Conservation (phyloP, 2,888 invertebrate genomes). For the Teleogryllus oceanicus region DNA sequence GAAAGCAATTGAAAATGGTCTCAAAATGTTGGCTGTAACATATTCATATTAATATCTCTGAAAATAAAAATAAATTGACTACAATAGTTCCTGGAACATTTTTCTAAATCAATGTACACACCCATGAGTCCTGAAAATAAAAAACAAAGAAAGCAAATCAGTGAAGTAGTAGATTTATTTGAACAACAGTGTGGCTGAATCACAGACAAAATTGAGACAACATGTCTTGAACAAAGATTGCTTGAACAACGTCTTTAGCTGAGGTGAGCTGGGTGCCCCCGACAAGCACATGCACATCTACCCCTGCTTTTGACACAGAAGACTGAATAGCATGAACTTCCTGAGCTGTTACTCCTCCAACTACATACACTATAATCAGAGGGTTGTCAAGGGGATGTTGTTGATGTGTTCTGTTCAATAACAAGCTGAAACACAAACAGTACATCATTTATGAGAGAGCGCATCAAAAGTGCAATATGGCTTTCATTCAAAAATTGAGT, state of each 20-base stretch:
- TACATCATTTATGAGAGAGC: no score
- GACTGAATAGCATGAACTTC: conserved; percentile 53
- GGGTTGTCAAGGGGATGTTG: conserved; percentile 63
- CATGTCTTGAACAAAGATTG: neutral
- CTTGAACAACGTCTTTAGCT: conserved; percentile 28
- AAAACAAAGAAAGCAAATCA: neutral
- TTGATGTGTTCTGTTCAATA: conserved; percentile 53
- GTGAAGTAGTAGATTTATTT: neutral
- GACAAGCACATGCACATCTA: conserved; percentile 32
- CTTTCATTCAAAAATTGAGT: no score
- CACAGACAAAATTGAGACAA: neutral
- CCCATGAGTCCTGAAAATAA: no score
- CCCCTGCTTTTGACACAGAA: conserved; percentile 34
- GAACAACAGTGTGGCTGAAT: neutral
- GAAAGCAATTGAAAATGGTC: no score
- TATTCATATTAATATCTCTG: no score
- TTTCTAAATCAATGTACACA: no score
- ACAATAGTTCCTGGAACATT: no score
- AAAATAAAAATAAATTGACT: no score
- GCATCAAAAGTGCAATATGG: no score
- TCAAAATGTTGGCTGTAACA: no score
- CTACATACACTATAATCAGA: conserved; percentile 60
- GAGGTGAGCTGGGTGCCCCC: conserved; percentile 35
- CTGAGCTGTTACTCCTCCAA: conserved; percentile 64
- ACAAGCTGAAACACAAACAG: conserved; percentile 52